A percentile compares a stretch with the other conserved stretches of the same genome.
Conservation (phyloP, 2,113 vertebrate species). For the Gavialis gangeticus region DNA sequence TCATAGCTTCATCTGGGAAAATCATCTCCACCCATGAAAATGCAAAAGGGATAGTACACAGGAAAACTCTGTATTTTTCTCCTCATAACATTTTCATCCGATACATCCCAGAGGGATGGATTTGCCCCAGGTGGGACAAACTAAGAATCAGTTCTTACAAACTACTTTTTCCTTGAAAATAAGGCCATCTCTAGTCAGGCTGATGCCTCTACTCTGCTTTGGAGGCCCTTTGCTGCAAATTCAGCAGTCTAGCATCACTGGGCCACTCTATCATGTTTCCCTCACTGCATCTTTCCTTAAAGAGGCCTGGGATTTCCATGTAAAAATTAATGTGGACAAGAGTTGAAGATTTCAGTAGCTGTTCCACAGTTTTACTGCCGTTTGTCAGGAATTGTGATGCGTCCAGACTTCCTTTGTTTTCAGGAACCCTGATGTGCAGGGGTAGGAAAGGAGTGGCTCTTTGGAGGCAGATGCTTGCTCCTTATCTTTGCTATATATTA, state of each 20-base stretch:
- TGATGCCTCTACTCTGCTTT: background rate
- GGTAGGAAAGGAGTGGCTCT: background rate
- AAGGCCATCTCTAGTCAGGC: too few species aligned
- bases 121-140: background rate
- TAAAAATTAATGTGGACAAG: background rate
- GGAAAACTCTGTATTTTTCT: background rate
- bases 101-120: background rate
- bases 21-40: background rate
- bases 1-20: background rate
- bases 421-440: background rate
- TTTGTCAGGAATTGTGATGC: background rate
- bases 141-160: background rate
- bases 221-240: background rate
- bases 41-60: background rate
- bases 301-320: background rate
- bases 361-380: background rate
- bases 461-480: background rate
- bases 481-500: background rate
- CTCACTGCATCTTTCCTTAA: background rate
- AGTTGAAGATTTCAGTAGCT: background rate
- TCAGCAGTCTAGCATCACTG: background rate
- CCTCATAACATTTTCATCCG: background rate
- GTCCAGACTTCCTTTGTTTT: background rate
- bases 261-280: background rate
- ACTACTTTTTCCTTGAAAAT: fast-evolving